Conservation (phyloP, 2,888 invertebrate genomes). For the Furcula furcula region DNA sequence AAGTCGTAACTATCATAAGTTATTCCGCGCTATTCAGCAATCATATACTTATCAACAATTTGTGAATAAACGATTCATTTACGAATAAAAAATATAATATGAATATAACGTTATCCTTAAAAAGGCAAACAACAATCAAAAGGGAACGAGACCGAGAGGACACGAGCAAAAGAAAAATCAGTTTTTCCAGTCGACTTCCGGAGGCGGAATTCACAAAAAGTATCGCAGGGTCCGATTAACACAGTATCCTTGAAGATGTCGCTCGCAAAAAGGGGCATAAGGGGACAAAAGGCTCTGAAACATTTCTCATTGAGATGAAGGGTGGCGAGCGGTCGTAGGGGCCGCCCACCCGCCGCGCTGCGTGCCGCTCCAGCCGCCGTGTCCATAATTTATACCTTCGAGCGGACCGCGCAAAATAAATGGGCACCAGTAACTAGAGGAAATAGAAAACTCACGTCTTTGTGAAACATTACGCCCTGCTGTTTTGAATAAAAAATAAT, state of each 20-base stretch:
- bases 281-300: conserved; percentile 73
- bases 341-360: conserved; percentile 28
- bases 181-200: conserved; percentile 51
- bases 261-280: conserved; percentile 71
- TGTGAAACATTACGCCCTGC: conserved; percentile 27
- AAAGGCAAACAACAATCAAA: conserved; percentile 41
- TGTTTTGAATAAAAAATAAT: conserved; percentile 1
- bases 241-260: conserved; percentile 79
- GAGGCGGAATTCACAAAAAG: conserved; percentile 57
- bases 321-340: conserved; percentile 35
- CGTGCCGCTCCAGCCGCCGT: conserved; percentile 61
- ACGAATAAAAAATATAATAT: conserved; percentile 13
- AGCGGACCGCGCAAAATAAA: conserved; percentile 76
- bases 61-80: conserved; percentile 3
- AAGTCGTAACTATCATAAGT: no score
- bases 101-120: conserved; percentile 16
- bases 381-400: conserved; percentile 78
- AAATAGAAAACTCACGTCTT: conserved; percentile 53
- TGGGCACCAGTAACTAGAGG: conserved; percentile 58
- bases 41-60: no score
- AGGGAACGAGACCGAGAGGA: conserved; percentile 30
- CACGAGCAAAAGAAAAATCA: conserved; percentile 34
- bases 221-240: conserved; percentile 72
- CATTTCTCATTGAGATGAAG: conserved; percentile 71
- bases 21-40: no score